These are phyloP conservation scores for Ectemnius continuus DNA, from an alignment of 2,888 invertebrate species.

Conservation along the genomic window DNA sequence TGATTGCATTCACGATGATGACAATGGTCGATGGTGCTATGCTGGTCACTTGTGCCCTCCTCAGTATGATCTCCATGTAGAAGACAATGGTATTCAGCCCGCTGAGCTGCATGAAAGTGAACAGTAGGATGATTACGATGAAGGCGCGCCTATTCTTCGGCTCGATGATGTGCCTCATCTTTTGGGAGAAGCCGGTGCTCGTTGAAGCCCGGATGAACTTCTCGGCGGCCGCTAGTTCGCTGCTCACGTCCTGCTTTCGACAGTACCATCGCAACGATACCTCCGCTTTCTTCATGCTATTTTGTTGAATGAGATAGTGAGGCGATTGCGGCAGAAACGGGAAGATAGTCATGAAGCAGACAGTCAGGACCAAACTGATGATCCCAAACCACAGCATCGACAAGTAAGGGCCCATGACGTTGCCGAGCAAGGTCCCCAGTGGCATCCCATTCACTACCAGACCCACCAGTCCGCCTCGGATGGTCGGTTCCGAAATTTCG, in stretches of 20 bases:
- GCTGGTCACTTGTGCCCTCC: constrained; percentile 47
- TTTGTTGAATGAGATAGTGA: constrained; percentile 57
- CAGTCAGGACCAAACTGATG: constrained; percentile 62
- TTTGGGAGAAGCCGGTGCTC: constrained; percentile 31
- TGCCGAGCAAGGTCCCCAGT: constrained; percentile 67
- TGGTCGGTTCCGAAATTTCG: constrained; percentile 64
- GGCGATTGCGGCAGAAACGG: constrained; percentile 70
- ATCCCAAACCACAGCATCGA: constrained; percentile 63
- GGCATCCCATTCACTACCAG: constrained; percentile 66
- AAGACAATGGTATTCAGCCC: constrained; percentile 59
- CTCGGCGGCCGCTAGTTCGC: constrained; percentile 57
- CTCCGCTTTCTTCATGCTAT: constrained; percentile 50
- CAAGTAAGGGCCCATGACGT: constrained; percentile 66
- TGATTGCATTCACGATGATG: constrained; percentile 49
- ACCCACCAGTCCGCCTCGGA: constrained; percentile 64
- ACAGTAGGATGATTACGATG: constrained; percentile 52
- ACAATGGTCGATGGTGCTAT: constrained; percentile 59
- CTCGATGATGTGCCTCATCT: constrained; percentile 37
- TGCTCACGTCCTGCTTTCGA: constrained; percentile 47
- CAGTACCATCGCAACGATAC: constrained; percentile 63
- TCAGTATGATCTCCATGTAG: constrained; percentile 68
- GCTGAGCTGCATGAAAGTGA: constrained; percentile 64
- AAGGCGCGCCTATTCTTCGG: constrained; percentile 51
- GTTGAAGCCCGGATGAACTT: constrained; percentile 49
- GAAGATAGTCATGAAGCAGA: constrained; percentile 61